Evolutionary conservation across 2,888 invertebrate species (phyloP), one percentile per base, ranked within the genome.

Genomic region (Heterodera filipjevi): DNA sequence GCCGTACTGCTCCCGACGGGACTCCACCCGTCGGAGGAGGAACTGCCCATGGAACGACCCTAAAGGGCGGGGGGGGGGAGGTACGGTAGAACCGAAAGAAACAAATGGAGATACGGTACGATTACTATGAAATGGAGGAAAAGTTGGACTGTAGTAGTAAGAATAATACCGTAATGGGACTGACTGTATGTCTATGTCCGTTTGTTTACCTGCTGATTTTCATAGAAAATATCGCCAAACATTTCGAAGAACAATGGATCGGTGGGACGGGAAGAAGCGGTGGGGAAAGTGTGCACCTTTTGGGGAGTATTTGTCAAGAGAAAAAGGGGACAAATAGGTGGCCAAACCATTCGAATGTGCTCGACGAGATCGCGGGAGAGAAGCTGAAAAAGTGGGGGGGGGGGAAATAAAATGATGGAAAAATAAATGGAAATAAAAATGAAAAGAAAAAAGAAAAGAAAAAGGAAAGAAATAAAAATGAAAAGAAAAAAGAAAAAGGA

Each of bases 161-260:
- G n/a, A n/a, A n/a, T n/a, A 46, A 46, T 46, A 14, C 46, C 46
- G 46, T 46, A n/a, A n/a, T n/a, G n/a, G n/a, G n/a, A n/a, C n/a
- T n/a, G n/a, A n/a, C n/a, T n/a, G n/a, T n/a, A n/a, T n/a, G n/a
- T n/a, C n/a, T n/a, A n/a, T n/a, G n/a, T n/a, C n/a, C n/a, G n/a
- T 6, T 39, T 39, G 6, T 39, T 39, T 39, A 39, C 39, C 39
- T 39, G 39, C 27, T 78, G 79, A 30, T 81, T 77, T 66, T 77
- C 78, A 44, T 83, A 66, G 81, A 87, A 87, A 44, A 87, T 85
- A 80, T 87, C 87, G n/a, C 87, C 87, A 78, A 85, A 87, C 35
- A 87, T 82, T 78, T 87, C 84, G 82, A 79, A 85, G 81, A 87
- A 84, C 32, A 85, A 71, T 49, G 82, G 82, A 68, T 83, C 83